Conservation (phyloP, 1,140 invertebrate species). For the Adoxophyes honmai region DNA sequence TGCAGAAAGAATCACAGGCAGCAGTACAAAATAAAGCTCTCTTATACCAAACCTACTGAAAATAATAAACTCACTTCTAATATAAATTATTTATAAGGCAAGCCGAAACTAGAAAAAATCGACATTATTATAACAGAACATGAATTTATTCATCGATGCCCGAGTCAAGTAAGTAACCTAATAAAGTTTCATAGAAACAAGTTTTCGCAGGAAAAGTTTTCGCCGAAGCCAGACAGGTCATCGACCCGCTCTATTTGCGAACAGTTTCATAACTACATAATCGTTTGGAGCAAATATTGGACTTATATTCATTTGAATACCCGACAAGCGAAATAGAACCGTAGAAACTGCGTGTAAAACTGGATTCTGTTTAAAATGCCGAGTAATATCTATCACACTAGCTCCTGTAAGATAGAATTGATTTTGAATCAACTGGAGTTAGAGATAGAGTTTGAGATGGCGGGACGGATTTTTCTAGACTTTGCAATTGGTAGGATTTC, state of each 20-base stretch:
- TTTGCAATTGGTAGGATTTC: neutral
- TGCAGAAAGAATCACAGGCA: too few relatives aligned
- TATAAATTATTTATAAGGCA: too few relatives aligned
- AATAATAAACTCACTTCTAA: too few relatives aligned
- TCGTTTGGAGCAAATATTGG: slow-evolving; percentile 4
- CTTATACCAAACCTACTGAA: too few relatives aligned
- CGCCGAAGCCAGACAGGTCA: neutral
- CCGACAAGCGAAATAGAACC: neutral
- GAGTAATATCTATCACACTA: neutral
- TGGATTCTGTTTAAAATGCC: neutral
- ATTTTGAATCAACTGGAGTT: neutral
- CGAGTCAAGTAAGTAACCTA: neutral
- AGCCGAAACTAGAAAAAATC: too few relatives aligned
- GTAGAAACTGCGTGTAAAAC: neutral
- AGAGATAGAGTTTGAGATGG: neutral
- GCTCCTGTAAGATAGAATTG: neutral
- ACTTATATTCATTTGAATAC: neutral
- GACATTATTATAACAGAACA: neutral
- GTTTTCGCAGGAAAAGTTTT: neutral
- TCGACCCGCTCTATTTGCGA: slow-evolving; percentile 1
- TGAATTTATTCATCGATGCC: neutral
- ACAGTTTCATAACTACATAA: slow-evolving; percentile 14
- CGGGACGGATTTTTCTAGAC: neutral
- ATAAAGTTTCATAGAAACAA: neutral
- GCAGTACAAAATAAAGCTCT: too few relatives aligned